phyloP scores from a whole-genome alignment of 2,888 invertebrate species.

The Lasiommata megera region DNA sequence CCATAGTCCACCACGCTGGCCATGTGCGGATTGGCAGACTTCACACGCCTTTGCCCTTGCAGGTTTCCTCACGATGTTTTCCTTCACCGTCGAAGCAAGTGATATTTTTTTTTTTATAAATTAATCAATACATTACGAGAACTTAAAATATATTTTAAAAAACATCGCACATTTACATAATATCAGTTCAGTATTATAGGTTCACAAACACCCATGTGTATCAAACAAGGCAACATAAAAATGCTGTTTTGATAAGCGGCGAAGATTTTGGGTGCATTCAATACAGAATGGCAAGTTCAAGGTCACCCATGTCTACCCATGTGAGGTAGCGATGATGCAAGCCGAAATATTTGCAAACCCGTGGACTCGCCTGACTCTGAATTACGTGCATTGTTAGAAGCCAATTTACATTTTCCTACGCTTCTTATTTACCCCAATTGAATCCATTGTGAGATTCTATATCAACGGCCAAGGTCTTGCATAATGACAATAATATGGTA shows the following conservation, averaged over 20 bases:
- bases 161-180: too few relatives aligned
- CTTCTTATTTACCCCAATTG: conserved; percentile 29
- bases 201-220: too few relatives aligned
- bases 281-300: conserved; percentile 33
- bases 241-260: not conserved
- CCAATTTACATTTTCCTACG: conserved; percentile 31
- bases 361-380: conserved; percentile 47
- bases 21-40: too few relatives aligned
- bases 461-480: conserved; percentile 7
- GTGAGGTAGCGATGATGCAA: conserved; percentile 57
- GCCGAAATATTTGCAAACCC: conserved; percentile 51
- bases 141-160: too few relatives aligned
- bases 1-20: too few relatives aligned
- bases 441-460: conserved; percentile 21
- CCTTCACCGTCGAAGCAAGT: too few relatives aligned
- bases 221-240: not conserved
- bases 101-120: too few relatives aligned
- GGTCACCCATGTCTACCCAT: conserved; percentile 48
- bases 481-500: not conserved
- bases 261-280: not conserved
- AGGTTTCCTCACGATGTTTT: too few relatives aligned
- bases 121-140: too few relatives aligned
- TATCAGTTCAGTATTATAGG: too few relatives aligned
- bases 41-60: too few relatives aligned
- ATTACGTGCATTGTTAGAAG: conserved; percentile 36